Evolutionary conservation across 30 jellyfish, hydroid and myxozoan species (phyloP).

Genomic region (Aurelia sp.): DNA sequence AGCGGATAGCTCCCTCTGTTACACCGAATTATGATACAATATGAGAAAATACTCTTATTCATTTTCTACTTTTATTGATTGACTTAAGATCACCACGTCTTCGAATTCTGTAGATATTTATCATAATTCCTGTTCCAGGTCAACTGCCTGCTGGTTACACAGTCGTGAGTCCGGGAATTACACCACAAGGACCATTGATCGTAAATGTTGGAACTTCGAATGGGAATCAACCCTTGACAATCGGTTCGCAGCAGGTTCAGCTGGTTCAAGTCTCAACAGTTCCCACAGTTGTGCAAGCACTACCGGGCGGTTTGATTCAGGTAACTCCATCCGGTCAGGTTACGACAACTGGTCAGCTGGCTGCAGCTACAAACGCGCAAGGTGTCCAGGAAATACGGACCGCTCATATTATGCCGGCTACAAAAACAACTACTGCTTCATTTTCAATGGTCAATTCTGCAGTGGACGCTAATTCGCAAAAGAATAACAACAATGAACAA

Average conservation of each 20-base stretch:
- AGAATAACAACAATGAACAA: conserved; percentile 3
- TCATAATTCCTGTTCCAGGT: conserved; percentile 1
- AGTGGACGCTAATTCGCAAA: conserved; percentile 4
- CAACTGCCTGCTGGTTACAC: conserved; percentile 75
- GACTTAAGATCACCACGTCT: not conserved
- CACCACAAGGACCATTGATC: conserved; percentile 75
- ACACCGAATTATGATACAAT: too few relatives aligned
- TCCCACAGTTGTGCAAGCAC: conserved; percentile 74
- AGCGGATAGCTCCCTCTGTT: too few relatives aligned
- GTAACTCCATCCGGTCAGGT: conserved; percentile 82
- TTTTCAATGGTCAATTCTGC: conserved; percentile 17
- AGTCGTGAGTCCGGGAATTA: conserved; percentile 79
- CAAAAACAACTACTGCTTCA: conserved; percentile 21
- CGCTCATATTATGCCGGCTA: not conserved
- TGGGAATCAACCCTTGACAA: conserved; percentile 43
- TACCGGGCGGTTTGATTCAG: conserved; percentile 80
- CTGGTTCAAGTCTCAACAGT: conserved; percentile 78
- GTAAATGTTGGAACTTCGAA: conserved; percentile 71
- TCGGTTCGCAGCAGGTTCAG: conserved; percentile 78
- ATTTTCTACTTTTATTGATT: too few relatives aligned
- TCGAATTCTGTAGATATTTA: not conserved
- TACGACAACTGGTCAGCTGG: conserved; percentile 43
- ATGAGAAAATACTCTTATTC: too few relatives aligned
- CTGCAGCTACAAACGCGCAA: conserved; percentile 21
- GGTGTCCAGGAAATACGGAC: conserved; percentile 1